These are phyloP conservation scores for Cephalopholis sonnerati DNA, from an alignment of 2,113 vertebrate genomes.

Conservation along the genomic window DNA sequence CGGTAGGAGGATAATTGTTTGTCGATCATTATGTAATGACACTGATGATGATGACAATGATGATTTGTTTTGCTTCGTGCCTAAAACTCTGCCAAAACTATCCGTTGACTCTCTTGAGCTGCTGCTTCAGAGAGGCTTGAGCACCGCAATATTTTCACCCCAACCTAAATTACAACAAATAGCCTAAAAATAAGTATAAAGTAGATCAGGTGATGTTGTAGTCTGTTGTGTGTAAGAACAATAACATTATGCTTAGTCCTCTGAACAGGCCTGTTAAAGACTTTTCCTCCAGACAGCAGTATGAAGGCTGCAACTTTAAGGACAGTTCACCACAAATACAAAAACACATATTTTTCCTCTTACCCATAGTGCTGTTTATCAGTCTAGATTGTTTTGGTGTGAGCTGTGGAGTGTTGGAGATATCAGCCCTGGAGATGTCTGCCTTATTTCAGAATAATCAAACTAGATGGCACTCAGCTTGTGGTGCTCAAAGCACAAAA, in stretches of 20 bases:
- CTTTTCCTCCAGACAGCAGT: neutral
- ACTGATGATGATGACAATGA: conserved; percentile 28
- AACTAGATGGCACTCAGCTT: too few relatives aligned
- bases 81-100: conserved; percentile 20
- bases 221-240: neutral
- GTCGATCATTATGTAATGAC: conserved; percentile 29
- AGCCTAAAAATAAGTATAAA: neutral
- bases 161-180: neutral
- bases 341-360: too few relatives aligned
- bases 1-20: conserved; percentile 16
- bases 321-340: too few relatives aligned
- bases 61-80: conserved; percentile 26
- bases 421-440: too few relatives aligned
- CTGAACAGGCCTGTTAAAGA: neutral
- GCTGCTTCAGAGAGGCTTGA: too few relatives aligned
- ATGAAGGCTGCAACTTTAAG: neutral
- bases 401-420: too few relatives aligned
- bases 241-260: neutral
- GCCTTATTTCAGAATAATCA: too few relatives aligned
- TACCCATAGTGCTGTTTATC: too few relatives aligned
- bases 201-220: neutral
- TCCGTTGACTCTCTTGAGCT: neutral
- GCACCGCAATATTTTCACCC: too few relatives aligned
- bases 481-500: too few relatives aligned
- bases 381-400: too few relatives aligned